Percentiles rank a stretch among this genome's conserved stretches.
Evolutionary conservation across 2,888 invertebrate genomes (phyloP).

Genomic region (Spicauda simplicius): DNA sequence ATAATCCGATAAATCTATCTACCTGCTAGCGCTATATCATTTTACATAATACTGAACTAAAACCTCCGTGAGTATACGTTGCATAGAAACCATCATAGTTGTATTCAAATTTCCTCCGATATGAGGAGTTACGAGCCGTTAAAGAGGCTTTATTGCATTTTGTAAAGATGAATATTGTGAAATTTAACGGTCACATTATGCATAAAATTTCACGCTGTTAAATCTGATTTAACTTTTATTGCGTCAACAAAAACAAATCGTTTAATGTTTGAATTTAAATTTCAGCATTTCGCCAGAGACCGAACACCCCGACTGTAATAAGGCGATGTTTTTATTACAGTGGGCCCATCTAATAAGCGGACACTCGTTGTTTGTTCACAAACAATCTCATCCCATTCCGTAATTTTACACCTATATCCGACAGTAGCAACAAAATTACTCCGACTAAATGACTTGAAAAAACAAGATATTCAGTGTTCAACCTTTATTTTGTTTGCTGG

Average conservation of each 20-base stretch:
- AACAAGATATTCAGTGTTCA: constrained; percentile 44
- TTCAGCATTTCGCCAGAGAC: constrained; percentile 62
- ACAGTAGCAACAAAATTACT: constrained; percentile 62
- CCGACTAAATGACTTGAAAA: constrained; percentile 55
- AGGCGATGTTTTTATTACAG: constrained; percentile 80
- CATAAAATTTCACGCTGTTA: constrained; percentile 62
- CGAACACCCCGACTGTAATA: constrained; percentile 64
- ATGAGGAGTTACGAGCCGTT: constrained; percentile 30
- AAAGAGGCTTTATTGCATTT: constrained; percentile 43
- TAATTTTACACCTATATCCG: constrained; percentile 74
- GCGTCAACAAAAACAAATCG: constrained; percentile 72
- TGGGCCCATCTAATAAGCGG: constrained; percentile 76
- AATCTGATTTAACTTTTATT: constrained; percentile 73
- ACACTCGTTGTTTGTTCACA: constrained; percentile 75
- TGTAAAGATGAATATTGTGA: constrained; percentile 50
- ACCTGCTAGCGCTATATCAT: not conserved
- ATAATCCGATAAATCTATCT: not conserved
- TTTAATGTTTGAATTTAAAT: constrained; percentile 76
- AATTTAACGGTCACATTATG: constrained; percentile 54
- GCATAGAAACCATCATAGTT: constrained; percentile 19
- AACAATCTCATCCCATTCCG: constrained; percentile 73
- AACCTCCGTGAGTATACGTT: not conserved
- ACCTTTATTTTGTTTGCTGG: constrained; percentile 37
- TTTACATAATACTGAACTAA: not conserved
- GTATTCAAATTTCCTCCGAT: constrained; percentile 25